phyloP scores from a whole-genome alignment of 2,113 vertebrate species.

The Bambusicola thoracicus region DNA sequence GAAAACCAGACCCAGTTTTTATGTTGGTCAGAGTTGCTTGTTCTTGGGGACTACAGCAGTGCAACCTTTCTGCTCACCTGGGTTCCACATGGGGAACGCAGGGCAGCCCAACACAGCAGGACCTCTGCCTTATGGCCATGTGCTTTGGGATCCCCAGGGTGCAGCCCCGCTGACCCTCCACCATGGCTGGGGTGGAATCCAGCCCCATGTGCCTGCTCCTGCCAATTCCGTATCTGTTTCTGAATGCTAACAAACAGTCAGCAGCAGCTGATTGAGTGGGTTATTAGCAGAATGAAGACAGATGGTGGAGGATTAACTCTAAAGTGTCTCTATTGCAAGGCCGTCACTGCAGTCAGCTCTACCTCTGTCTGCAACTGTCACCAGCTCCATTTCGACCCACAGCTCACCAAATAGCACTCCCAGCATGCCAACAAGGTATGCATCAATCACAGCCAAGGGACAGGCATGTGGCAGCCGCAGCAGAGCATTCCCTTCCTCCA shows the following conservation, averaged over 20 bases:
- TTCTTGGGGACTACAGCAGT: fast-evolving
- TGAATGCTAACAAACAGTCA: conserved; percentile 75
- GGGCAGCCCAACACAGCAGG: neutral
- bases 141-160: neutral
- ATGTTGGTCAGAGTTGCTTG: neutral
- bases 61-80: too few relatives aligned
- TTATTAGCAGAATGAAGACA: conserved; percentile 80
- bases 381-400: conserved; percentile 20
- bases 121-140: fast-evolving
- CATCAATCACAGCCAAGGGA: neutral
- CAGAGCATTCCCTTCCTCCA: neutral
- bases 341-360: conserved; percentile 48
- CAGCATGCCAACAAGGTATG: fast-evolving
- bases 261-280: conserved; percentile 75
- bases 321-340: conserved; percentile 60
- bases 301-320: conserved; percentile 76
- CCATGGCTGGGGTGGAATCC: neutral
- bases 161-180: fast-evolving
- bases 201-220: conserved; percentile 43
- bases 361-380: conserved; percentile 24
- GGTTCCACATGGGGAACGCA: neutral
- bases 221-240: conserved; percentile 73
- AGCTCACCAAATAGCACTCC: neutral
- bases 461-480: fast-evolving
- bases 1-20: neutral